Conservation (phyloP, 2,113 vertebrate species). For the Mirza zaza region DNA sequence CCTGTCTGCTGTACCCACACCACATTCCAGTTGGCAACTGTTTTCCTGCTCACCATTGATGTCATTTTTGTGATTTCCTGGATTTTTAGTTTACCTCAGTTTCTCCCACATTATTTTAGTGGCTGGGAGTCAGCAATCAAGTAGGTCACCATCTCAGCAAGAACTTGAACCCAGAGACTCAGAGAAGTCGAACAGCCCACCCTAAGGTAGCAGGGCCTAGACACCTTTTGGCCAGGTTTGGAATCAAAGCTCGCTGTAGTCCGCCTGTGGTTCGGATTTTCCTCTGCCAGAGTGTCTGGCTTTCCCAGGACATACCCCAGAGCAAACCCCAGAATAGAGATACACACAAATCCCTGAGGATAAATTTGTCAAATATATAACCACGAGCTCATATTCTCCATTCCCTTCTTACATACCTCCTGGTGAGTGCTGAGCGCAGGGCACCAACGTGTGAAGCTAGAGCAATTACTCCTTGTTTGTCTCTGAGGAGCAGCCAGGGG, state of each 20-base stretch:
- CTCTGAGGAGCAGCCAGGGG: not conserved
- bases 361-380: not conserved
- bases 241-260: not conserved
- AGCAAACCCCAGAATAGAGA: not conserved
- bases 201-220: not conserved
- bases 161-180: not conserved
- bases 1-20: not conserved
- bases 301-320: not conserved
- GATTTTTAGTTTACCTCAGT: not conserved
- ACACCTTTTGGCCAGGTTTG: not conserved
- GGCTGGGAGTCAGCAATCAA: not conserved
- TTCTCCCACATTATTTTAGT: not conserved
- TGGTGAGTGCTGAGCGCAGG: not conserved
- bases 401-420: not conserved
- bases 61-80: not conserved
- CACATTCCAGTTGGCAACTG: not conserved
- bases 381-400: not conserved
- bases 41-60: not conserved
- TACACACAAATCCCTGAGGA: not conserved
- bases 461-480: not conserved
- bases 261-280: not conserved
- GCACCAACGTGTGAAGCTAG: not conserved
- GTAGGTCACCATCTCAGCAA: not conserved
- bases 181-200: not conserved
- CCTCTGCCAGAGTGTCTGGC: not conserved